A percentile compares a stretch with the other conserved stretches of the same genome.
These are phyloP conservation scores for Vidua chalybeata DNA, from an alignment of 2,113 vertebrate species.

Conservation along the genomic window DNA sequence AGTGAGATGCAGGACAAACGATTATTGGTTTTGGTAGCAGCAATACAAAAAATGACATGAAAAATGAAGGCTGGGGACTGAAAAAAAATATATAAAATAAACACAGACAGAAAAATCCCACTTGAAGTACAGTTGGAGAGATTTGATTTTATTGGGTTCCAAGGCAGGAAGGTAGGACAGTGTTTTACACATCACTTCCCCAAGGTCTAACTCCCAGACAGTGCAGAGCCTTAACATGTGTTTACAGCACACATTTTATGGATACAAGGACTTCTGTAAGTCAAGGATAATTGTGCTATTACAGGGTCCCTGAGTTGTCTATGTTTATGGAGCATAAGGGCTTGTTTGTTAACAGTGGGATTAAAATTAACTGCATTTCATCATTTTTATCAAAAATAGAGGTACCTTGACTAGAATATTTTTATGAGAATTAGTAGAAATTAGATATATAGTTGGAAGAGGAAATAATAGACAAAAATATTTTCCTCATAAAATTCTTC, in stretches of 20 bases:
- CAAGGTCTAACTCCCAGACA: not conserved
- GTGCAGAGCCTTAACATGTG: not conserved
- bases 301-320: not conserved
- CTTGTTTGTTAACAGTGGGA: not conserved
- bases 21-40: conserved; percentile 39
- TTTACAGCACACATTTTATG: not conserved
- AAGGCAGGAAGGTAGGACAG: not conserved
- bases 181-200: not conserved
- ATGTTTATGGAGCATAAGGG: accelerated
- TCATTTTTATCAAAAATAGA: not conserved
- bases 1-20: conserved; percentile 35
- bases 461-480: not conserved
- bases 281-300: not conserved
- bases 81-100: not conserved
- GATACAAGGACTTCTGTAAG: not conserved
- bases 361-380: not conserved
- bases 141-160: conserved; percentile 1
- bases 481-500: not conserved
- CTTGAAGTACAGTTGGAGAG: not conserved
- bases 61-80: not conserved
- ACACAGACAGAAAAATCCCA: not conserved
- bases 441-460: not conserved
- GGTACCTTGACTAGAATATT: not conserved
- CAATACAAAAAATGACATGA: conserved; percentile 46
- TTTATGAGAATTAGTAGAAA: not conserved